A percentile compares a stretch with the other conserved stretches of the same genome.
These are phyloP conservation scores for Tiliacea citrago DNA, from an alignment of 2,888 invertebrate species.

Conservation along the genomic window DNA sequence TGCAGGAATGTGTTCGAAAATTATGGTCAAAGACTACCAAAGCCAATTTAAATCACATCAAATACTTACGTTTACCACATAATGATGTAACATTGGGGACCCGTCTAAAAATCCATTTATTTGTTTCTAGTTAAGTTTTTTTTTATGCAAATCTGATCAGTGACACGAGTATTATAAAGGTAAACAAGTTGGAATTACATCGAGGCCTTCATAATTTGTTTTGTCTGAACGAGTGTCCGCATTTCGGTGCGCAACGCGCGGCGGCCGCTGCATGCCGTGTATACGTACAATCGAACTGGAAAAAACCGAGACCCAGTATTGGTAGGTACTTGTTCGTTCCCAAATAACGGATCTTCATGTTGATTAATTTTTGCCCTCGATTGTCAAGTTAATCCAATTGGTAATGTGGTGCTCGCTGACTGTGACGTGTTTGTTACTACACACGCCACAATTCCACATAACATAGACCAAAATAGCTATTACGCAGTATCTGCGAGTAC, in stretches of 20 bases:
- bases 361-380: slow-evolving; percentile 78
- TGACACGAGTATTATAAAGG: slow-evolving; percentile 63
- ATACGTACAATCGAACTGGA: slow-evolving; percentile 71
- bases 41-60: neutral
- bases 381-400: slow-evolving; percentile 69
- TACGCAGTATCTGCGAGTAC: neutral
- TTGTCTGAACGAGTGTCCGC: slow-evolving; percentile 60
- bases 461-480: neutral
- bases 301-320: slow-evolving; percentile 77
- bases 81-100: slow-evolving; percentile 3
- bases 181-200: slow-evolving; percentile 63
- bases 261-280: slow-evolving; percentile 21
- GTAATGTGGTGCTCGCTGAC: slow-evolving; percentile 34
- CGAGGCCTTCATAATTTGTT: slow-evolving; percentile 68
- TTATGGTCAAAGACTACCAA: neutral
- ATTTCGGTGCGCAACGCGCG: slow-evolving; percentile 29
- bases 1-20: neutral
- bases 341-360: slow-evolving; percentile 77
- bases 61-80: neutral
- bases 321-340: slow-evolving; percentile 69
- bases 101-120: slow-evolving; percentile 8
- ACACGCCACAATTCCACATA: neutral
- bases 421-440: slow-evolving; percentile 20
- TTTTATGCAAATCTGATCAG: slow-evolving; percentile 52
- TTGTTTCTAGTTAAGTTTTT: slow-evolving; percentile 47